A percentile compares a stretch with the other conserved stretches of the same genome.
These are phyloP conservation scores for Busseola fusca DNA, from an alignment of 2,888 invertebrate species.

Conservation along the genomic window DNA sequence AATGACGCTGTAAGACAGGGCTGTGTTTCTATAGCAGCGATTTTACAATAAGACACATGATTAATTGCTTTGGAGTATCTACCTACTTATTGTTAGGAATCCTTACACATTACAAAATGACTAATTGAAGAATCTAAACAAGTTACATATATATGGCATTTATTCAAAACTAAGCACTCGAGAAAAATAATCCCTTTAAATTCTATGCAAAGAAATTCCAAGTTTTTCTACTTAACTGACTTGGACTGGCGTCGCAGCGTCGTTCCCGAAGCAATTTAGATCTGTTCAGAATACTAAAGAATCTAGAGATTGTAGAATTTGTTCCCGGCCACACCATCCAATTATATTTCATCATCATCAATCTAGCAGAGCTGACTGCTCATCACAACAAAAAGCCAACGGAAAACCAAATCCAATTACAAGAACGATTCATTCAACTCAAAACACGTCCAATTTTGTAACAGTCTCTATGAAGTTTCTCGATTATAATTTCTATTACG, in stretches of 20 bases:
- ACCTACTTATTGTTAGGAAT: conserved; percentile 32
- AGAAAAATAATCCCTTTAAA: conserved; percentile 27
- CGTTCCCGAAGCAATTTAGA: conserved; percentile 43
- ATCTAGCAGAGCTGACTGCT: conserved; percentile 60
- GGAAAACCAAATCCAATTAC: conserved; percentile 67
- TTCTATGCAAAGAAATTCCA: conserved; percentile 17
- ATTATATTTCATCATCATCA: conserved; percentile 64
- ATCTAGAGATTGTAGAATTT: conserved; percentile 24
- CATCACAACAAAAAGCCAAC: conserved; percentile 64
- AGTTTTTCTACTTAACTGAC: conserved; percentile 30
- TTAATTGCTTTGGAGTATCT: conserved; percentile 41
- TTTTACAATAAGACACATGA: conserved; percentile 28
- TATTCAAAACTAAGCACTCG: conserved; percentile 18
- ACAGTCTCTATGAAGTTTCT: conserved; percentile 38
- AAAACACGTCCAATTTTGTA: conserved; percentile 62
- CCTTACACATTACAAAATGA: conserved; percentile 18
- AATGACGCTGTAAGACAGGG: conserved; percentile 23
- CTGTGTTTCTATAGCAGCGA: conserved; percentile 32
- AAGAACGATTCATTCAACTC: conserved; percentile 57
- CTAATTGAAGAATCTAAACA: conserved; percentile 32
- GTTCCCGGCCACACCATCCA: conserved; percentile 40
- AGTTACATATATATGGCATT: conserved; percentile 29
- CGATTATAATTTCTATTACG: conserved; percentile 51
- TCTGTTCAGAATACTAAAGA: conserved; percentile 19
- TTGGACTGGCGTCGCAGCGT: conserved; percentile 14